Evolutionary conservation across 2,888 invertebrate species (phyloP), one percentile per base, ranked within the genome.

Genomic region (Agriotes lineatus): DNA sequence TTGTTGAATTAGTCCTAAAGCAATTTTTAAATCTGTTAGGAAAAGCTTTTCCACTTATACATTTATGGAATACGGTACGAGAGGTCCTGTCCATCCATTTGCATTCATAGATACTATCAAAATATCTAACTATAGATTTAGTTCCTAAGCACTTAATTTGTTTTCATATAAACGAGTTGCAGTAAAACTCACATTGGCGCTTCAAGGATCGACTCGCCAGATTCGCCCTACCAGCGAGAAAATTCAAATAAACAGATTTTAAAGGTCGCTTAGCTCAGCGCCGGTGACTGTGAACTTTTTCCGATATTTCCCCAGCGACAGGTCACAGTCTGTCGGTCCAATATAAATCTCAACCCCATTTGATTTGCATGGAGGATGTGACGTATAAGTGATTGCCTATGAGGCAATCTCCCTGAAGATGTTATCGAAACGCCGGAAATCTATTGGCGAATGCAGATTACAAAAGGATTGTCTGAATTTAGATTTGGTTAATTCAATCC

Each of bases 351-450:
- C 79, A 75, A 77, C 80, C 79, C 82, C 82, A 77, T 84, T 84
- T 82, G 82, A 84, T 84, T 84, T 83, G 84, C 83, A 83, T 83
- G 82, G 83, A 82, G 82, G 82, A 83, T 79, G 84, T 82, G 82
- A 83, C 82, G 82, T 82, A 80, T 81, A 82, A 81, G 82, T 78
- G 83, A 83, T 83, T 82, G 82, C 81, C 82, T 81, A 82, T 81
- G 76, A 73, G 72, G 74, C 74, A 74, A 76, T 76, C 82, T 82
- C 79, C 78, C 78, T 71, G 74, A 74, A 78, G 81, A 81, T 81
- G 67, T 63, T 82, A 82, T 82, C 82, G 73, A 58, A 72, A 74
- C 74, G 75, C 78, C 80, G 82, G 83, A 83, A 84, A 83, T 83
- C 83, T 83, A 84, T 83, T 83, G 83, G 82, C 81, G 80, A 79